phyloP scores from a whole-genome alignment of 1,140 invertebrate species.

The Drosophila nebulosa region DNA sequence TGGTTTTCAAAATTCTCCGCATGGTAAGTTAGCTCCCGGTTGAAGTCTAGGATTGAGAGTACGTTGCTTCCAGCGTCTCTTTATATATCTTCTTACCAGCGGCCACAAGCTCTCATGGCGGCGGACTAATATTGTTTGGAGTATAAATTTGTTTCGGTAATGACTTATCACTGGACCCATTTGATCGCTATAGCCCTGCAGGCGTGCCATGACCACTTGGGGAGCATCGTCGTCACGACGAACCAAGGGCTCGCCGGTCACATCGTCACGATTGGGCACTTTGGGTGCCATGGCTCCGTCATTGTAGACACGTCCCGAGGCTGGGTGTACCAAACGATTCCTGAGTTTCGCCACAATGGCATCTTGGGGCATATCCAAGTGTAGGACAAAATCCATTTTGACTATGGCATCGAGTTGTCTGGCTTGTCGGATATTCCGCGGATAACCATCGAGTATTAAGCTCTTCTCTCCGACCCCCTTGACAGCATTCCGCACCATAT shows the following conservation, averaged over 20 bases:
- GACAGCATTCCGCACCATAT: constrained; percentile 6
- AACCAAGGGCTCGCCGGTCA: constrained; percentile 24
- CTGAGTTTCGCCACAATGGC: constrained; percentile 8
- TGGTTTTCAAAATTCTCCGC: background rate
- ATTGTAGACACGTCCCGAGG: constrained; percentile 35
- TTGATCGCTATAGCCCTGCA: background rate
- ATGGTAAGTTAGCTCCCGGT: background rate
- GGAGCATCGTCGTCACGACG: constrained; percentile 25
- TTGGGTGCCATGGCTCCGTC: background rate
- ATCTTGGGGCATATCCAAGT: constrained; percentile 5
- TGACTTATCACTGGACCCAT: constrained; percentile 11
- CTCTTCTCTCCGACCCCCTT: background rate
- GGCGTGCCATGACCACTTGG: background rate
- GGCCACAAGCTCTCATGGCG: constrained; percentile 25
- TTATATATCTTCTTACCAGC: constrained; percentile 10
- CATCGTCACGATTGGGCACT: constrained; percentile 15
- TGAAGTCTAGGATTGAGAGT: no score
- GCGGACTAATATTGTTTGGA: constrained; percentile 7
- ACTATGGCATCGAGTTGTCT: background rate
- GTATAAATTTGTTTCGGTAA: constrained; percentile 5
- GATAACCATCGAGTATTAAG: constrained; percentile 35
- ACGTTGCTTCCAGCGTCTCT: background rate
- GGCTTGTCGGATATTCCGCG: constrained; percentile 24
- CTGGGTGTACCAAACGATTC: constrained; percentile 11
- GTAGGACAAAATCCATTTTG: constrained; percentile 25